Conservation (phyloP, 2,888 invertebrate species). For the Malthinus flaveolus region DNA sequence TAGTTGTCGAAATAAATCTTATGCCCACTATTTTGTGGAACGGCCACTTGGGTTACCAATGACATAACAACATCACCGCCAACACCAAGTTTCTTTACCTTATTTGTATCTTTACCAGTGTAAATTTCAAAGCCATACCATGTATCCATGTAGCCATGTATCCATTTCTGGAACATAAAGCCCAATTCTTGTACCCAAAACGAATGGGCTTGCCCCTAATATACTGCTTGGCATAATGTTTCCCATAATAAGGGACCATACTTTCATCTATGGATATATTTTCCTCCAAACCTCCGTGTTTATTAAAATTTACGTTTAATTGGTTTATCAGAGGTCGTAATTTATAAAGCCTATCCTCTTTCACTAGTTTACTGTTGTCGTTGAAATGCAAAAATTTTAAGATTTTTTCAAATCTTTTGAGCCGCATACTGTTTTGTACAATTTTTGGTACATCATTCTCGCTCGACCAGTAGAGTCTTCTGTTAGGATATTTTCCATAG, state of each 20-base stretch:
- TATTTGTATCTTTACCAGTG: too few species aligned
- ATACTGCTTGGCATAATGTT: conserved; percentile 33
- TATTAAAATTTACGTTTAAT: conserved; percentile 21
- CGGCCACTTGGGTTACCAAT: too few species aligned
- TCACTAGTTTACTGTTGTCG: conserved; percentile 18
- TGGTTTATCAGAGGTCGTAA: conserved; percentile 22
- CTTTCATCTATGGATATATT: conserved; percentile 22
- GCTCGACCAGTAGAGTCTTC: conserved; percentile 21
- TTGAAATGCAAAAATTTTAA: conserved; percentile 23
- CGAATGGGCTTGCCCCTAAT: conserved; percentile 34
- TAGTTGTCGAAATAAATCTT: too few species aligned
- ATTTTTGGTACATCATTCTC: conserved; percentile 26
- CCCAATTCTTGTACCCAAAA: conserved; percentile 37
- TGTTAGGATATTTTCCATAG: conserved; percentile 26
- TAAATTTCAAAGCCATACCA: conserved; percentile 37
- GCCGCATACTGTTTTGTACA: conserved; percentile 20
- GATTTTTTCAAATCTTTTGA: conserved; percentile 30
- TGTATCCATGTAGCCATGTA: conserved; percentile 4
- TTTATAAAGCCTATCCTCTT: conserved; percentile 31
- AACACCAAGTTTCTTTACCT: too few species aligned
- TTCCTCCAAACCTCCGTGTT: conserved; percentile 27
- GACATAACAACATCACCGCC: too few species aligned
- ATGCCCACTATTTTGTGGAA: too few species aligned
- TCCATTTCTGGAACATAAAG: conserved; percentile 22
- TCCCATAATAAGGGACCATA: conserved; percentile 21